Percentiles rank a stretch among this genome's conserved stretches.
These are phyloP conservation scores for Rhabdomys dilectus DNA, from an alignment of 2,113 vertebrate genomes.

Conservation along the genomic window DNA sequence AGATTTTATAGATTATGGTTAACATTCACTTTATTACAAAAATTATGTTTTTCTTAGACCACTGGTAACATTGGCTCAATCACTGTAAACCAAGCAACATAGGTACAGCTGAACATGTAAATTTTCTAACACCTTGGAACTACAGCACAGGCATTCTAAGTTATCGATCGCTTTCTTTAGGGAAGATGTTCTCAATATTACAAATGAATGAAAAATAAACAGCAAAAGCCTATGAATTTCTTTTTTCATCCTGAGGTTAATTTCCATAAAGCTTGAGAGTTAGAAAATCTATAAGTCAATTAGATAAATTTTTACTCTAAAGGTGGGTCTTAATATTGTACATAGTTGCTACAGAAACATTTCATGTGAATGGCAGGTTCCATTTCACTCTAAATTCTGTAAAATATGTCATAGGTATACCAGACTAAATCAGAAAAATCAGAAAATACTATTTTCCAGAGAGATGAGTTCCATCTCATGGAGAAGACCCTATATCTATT, in stretches of 20 bases:
- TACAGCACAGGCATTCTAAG: neutral
- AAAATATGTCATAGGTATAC: too few species aligned
- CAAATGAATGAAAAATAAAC: neutral
- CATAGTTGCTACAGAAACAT: neutral
- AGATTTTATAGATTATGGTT: neutral
- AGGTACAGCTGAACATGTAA: neutral
- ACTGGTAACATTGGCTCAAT: neutral
- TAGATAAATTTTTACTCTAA: neutral
- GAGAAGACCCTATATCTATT: neutral
- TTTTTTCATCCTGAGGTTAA: conserved; percentile 31
- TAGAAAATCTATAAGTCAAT: conserved; percentile 40
- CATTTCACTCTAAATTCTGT: neutral
- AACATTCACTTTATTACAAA: neutral
- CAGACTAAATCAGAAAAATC: neutral
- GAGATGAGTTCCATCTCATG: neutral
- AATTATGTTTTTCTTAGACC: neutral
- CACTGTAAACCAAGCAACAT: neutral
- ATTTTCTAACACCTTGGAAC: neutral
- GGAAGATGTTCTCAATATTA: neutral
- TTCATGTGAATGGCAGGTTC: neutral
- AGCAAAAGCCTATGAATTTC: neutral
- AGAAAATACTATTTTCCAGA: neutral
- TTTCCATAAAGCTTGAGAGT: neutral
- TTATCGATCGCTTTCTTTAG: neutral
- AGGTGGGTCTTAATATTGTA: neutral